Evolutionary conservation across 1,140 invertebrate species (phyloP).

Genomic region (Melitaea cinxia): DNA sequence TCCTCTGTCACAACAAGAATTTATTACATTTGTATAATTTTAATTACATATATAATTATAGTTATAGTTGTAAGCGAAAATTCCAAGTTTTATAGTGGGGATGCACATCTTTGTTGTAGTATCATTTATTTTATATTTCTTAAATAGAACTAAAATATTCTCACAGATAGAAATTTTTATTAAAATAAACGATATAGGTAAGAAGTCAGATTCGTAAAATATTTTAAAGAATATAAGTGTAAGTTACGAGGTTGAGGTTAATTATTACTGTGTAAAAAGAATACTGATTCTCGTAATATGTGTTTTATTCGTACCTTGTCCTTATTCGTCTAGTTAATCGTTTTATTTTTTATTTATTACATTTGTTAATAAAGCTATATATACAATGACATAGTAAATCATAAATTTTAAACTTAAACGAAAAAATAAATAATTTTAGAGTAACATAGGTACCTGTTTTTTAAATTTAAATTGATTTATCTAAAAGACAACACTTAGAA

Average conservation of each 20-base stretch:
- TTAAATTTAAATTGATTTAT: too few relatives aligned
- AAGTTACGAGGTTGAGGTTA: conserved; percentile 67
- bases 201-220: conserved; percentile 77
- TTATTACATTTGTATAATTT: conserved; percentile 58
- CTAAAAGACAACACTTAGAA: too few relatives aligned
- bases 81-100: conserved; percentile 55
- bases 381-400: too few relatives aligned
- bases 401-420: too few relatives aligned
- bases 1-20: conserved; percentile 48
- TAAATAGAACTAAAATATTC: conserved; percentile 62
- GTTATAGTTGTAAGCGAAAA: conserved; percentile 48
- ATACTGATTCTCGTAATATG: conserved; percentile 71
- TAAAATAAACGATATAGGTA: conserved; percentile 61
- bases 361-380: too few relatives aligned
- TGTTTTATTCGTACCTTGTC: conserved; percentile 56
- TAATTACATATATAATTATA: conserved; percentile 40
- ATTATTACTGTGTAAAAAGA: conserved; percentile 74
- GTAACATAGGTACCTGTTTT: too few relatives aligned
- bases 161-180: conserved; percentile 73
- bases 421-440: too few relatives aligned
- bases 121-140: conserved; percentile 62
- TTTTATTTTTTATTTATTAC: too few relatives aligned
- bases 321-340: too few relatives aligned
- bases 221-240: conserved; percentile 66
- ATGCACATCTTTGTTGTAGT: conserved; percentile 52